phyloP scores from a whole-genome alignment of 2,888 invertebrate species.

The Scrobipalpa atriplicella region DNA sequence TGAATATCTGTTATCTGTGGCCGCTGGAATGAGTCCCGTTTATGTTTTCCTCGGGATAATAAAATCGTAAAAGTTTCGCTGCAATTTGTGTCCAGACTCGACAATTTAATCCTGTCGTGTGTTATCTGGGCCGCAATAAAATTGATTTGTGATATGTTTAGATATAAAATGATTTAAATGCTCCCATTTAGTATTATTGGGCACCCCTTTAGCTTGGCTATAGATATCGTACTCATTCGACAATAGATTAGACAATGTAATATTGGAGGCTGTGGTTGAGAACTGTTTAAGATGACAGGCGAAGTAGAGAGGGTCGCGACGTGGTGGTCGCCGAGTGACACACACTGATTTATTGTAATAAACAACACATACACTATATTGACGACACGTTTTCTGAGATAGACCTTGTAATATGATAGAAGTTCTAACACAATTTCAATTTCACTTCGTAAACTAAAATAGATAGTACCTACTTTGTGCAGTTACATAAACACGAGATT shows the following conservation, averaged over 20 bases:
- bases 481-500: too few species aligned
- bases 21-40: conserved; percentile 51
- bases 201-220: conserved; percentile 18
- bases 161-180: conserved; percentile 29
- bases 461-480: too few species aligned
- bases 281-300: conserved; percentile 8
- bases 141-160: conserved; percentile 33
- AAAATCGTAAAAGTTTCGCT: conserved; percentile 53
- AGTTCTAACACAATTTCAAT: too few species aligned
- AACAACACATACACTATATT: conserved; percentile 50
- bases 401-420: conserved; percentile 26
- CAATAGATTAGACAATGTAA: not conserved
- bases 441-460: too few species aligned
- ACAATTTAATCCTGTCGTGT: conserved; percentile 29
- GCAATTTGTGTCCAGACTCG: conserved; percentile 54
- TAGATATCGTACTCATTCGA: too few species aligned
- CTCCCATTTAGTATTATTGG: conserved; percentile 26
- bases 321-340: conserved; percentile 10
- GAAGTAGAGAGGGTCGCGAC: not conserved
- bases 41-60: conserved; percentile 51
- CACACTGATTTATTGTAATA: conserved; percentile 65
- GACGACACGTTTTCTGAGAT: conserved; percentile 31
- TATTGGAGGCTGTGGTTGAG: not conserved
- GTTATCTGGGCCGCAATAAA: conserved; percentile 33
- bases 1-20: conserved; percentile 49